These are phyloP conservation scores for Campylorhamphus procurvoides DNA, from an alignment of 2,113 vertebrate genomes.

Conservation along the genomic window DNA sequence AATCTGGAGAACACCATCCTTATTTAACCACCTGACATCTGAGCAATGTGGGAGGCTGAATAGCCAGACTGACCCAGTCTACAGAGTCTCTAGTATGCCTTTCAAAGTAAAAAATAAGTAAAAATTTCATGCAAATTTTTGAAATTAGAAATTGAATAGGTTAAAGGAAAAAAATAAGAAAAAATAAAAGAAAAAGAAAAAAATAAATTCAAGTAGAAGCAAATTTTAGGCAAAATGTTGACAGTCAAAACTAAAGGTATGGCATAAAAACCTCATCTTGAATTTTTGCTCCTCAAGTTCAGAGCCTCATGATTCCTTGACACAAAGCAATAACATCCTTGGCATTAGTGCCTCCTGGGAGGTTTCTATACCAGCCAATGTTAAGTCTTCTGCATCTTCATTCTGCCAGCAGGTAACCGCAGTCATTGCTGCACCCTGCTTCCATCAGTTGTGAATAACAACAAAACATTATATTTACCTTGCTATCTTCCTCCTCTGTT, in stretches of 20 bases:
- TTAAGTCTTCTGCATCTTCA: neutral
- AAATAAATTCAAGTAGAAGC: neutral
- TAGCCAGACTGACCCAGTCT: neutral
- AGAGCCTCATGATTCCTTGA: neutral
- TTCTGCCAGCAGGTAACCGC: neutral
- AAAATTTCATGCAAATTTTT: neutral
- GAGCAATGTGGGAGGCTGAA: neutral
- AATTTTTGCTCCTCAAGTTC: neutral
- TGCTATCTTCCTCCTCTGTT: neutral
- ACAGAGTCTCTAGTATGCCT: neutral
- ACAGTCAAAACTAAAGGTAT: neutral
- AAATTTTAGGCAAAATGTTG: neutral
- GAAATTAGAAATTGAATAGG: neutral
- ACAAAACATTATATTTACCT: neutral
- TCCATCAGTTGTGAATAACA: neutral
- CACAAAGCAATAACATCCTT: neutral
- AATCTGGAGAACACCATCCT: neutral
- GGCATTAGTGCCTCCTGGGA: neutral
- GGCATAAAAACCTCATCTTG: neutral
- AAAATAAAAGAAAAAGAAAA: neutral
- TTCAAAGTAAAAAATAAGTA: no score
- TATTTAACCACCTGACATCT: neutral
- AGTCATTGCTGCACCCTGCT: neutral
- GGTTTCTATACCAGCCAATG: neutral
- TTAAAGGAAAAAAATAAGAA: neutral